Percentiles rank a stretch among this genome's conserved stretches.
Evolutionary conservation across 2,113 vertebrate genomes (phyloP).

Genomic region (Tylochromis polylepis): DNA sequence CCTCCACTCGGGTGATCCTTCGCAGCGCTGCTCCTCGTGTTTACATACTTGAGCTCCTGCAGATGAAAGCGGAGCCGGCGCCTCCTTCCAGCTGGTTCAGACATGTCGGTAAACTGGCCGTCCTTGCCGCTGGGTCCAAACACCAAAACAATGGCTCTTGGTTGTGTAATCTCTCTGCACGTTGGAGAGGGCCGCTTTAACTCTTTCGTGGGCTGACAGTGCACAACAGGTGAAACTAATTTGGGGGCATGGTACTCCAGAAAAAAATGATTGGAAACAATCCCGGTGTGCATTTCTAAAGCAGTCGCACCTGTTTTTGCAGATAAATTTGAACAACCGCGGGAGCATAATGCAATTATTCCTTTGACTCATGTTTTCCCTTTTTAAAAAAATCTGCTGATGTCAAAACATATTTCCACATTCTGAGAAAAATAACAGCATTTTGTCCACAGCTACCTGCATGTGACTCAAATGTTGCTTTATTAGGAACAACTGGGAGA

Average conservation of each 20-base stretch:
- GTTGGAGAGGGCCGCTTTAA: background rate
- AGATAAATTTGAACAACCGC: background rate
- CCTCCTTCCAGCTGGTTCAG: conserved; percentile 54
- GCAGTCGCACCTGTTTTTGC: background rate
- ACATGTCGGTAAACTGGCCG: conserved; percentile 43
- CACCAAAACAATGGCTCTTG: conserved; percentile 30
- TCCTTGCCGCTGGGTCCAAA: conserved; percentile 16
- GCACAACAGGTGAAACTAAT: background rate
- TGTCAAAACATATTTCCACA: background rate
- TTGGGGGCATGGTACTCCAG: background rate
- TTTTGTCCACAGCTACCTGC: background rate
- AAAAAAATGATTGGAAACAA: background rate
- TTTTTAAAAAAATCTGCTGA: background rate
- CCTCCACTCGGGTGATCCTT: background rate
- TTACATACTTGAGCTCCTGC: conserved; percentile 50
- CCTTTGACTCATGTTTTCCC: background rate
- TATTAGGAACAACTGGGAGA: background rate
- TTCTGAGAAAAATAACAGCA: background rate
- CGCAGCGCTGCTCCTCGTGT: conserved; percentile 4
- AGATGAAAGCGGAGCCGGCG: conserved; percentile 54
- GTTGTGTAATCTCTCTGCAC: conserved; percentile 25
- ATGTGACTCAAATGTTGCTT: background rate
- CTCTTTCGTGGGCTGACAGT: background rate
- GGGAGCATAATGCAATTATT: background rate
- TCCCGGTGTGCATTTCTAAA: background rate